Percentiles rank a stretch among this genome's conserved stretches.
Evolutionary conservation across 2,797 vertebrate species (phyloP).

Genomic region (Eulemur rubriventer): DNA sequence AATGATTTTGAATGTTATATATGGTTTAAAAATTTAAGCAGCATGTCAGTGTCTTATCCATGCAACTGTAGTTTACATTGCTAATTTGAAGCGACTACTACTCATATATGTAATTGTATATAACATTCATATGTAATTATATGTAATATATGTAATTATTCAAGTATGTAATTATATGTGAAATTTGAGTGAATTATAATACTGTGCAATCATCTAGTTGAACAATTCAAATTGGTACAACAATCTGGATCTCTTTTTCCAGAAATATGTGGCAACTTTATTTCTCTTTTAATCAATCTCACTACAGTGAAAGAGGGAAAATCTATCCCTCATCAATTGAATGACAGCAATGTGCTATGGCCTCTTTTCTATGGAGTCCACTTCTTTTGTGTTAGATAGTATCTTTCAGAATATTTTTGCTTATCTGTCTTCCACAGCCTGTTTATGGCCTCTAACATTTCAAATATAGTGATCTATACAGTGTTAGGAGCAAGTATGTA

Average conservation of each 20-base stretch:
- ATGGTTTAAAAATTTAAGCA: conserved; percentile 15
- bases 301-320: not conserved
- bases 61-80: not conserved
- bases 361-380: not conserved
- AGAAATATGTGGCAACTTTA: not conserved
- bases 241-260: not conserved
- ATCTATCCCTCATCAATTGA: not conserved
- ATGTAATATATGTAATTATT: not conserved
- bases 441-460: not conserved
- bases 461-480: not conserved
- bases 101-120: not conserved
- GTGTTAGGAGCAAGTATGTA: not conserved
- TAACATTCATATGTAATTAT: not conserved
- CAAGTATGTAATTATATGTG: not conserved
- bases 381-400: not conserved
- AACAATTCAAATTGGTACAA: not conserved
- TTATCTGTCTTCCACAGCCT: not conserved
- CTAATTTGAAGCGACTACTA: not conserved
- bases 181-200: conserved; percentile 14
- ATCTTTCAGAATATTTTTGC: conserved; percentile 13
- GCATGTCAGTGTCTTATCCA: not conserved
- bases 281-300: not conserved
- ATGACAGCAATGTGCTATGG: not conserved
- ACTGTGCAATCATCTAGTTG: not conserved
- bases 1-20: not conserved